phyloP scores from a whole-genome alignment of 2,113 vertebrate species.

The Sciurus niger region DNA sequence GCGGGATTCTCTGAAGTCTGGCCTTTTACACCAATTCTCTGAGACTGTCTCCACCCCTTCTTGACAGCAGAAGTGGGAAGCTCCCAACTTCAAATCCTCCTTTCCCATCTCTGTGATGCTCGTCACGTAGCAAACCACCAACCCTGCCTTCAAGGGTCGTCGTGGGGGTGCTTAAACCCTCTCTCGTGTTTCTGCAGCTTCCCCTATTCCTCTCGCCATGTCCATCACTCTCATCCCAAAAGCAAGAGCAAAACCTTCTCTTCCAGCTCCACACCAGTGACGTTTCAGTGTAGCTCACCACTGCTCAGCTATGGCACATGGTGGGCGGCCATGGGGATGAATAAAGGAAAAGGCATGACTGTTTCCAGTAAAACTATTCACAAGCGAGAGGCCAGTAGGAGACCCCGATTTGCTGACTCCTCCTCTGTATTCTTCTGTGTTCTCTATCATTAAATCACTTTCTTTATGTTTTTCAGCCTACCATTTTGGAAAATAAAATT shows the following conservation, averaged over 20 bases:
- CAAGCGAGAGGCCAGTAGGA: rapidly evolving
- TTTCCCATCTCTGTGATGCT: not conserved
- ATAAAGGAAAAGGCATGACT: rapidly evolving
- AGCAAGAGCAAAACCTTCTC: not conserved
- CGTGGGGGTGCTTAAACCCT: not conserved
- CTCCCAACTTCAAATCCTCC: not conserved
- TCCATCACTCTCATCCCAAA: not conserved
- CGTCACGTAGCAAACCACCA: rapidly evolving
- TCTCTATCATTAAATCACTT: not conserved
- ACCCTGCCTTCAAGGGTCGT: too few relatives aligned
- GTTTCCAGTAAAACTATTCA: not conserved
- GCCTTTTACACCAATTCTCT: not conserved
- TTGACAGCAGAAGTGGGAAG: not conserved
- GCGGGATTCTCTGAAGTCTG: not conserved
- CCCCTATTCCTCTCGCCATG: not conserved
- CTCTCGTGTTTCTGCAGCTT: not conserved
- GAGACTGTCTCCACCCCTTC: not conserved
- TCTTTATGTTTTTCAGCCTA: not conserved
- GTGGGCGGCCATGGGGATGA: not conserved
- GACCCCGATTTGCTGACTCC: rapidly evolving
- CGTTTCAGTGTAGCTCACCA: not conserved
- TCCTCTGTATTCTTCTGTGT: not conserved
- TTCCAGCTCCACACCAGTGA: not conserved
- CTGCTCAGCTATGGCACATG: not conserved
- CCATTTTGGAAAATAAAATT: not conserved